A percentile compares a stretch with the other conserved stretches of the same genome.
phyloP scores from a whole-genome alignment of 2,888 invertebrate species.

The Tupiocoris notatus region DNA sequence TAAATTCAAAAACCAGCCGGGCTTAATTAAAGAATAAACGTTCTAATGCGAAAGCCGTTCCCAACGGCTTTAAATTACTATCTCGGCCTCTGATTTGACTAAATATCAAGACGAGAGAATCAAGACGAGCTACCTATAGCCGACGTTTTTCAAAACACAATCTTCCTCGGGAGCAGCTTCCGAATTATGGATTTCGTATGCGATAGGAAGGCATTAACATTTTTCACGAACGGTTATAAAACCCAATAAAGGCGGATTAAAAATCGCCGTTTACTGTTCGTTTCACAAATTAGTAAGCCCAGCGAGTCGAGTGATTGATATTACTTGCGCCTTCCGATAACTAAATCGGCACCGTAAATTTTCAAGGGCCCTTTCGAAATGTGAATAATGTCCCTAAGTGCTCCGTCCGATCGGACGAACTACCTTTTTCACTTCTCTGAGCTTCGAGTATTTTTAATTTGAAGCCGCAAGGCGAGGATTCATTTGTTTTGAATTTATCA shows the following conservation, averaged over 20 bases:
- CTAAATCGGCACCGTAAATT: background rate
- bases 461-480: background rate
- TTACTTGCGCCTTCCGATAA: background rate
- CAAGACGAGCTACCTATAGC: background rate
- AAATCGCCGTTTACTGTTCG: background rate
- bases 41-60: background rate
- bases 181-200: background rate
- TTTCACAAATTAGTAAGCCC: background rate
- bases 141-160: background rate
- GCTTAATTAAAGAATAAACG: conserved; percentile 33
- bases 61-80: conserved; percentile 10
- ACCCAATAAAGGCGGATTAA: background rate
- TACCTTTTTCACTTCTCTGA: background rate
- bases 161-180: background rate
- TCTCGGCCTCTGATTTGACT: conserved; percentile 33
- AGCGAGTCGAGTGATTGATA: background rate
- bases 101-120: conserved; percentile 13
- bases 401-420: background rate
- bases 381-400: background rate
- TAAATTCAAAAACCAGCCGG: conserved; percentile 6
- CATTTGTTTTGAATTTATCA: background rate
- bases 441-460: background rate
- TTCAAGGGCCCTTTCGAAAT: background rate
- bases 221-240: background rate
- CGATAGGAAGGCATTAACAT: background rate